Conservation (phyloP, 2,888 invertebrate genomes). For the Rhyacophila evoluta region DNA sequence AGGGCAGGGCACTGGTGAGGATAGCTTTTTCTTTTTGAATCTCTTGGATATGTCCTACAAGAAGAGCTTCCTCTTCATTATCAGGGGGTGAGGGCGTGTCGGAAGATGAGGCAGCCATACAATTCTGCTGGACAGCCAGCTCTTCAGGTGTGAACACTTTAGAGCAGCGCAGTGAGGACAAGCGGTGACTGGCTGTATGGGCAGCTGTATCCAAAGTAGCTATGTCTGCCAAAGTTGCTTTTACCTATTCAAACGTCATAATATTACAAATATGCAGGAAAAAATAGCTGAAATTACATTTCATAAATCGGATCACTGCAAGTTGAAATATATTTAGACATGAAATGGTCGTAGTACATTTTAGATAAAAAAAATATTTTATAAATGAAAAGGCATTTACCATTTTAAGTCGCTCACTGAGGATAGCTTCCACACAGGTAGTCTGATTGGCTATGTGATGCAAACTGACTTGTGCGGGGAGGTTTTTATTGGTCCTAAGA, state of each 20-base stretch:
- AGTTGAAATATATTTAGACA: no score
- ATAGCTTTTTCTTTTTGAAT: constrained; percentile 86
- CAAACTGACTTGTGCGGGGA: constrained; percentile 92
- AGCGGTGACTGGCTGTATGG: constrained; percentile 84
- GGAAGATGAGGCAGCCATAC: constrained; percentile 57
- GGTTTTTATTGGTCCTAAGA: constrained; percentile 85
- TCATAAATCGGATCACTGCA: no score
- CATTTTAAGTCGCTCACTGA: constrained; percentile 82
- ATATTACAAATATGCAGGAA: no score
- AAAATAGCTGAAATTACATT: no score
- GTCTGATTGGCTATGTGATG: constrained; percentile 92
- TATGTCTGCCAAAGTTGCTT: constrained; percentile 88
- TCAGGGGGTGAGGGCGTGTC: constrained; percentile 57
- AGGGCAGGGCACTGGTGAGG: constrained; percentile 83
- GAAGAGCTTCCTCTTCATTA: constrained; percentile 78
- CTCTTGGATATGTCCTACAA: constrained; percentile 83
- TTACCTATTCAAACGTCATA: constrained; percentile 74
- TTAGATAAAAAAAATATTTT: no score
- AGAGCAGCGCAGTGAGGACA: constrained; percentile 81
- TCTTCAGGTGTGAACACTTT: constrained; percentile 73
- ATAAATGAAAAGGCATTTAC: no score
- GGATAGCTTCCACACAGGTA: constrained; percentile 90
- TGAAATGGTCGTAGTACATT: no score
- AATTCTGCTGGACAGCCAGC: constrained; percentile 56
- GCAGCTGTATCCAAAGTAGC: constrained; percentile 90